A percentile compares a stretch with the other conserved stretches of the same genome.
phyloP scores from a whole-genome alignment of 1,140 invertebrate genomes.

The Apis cerana region DNA sequence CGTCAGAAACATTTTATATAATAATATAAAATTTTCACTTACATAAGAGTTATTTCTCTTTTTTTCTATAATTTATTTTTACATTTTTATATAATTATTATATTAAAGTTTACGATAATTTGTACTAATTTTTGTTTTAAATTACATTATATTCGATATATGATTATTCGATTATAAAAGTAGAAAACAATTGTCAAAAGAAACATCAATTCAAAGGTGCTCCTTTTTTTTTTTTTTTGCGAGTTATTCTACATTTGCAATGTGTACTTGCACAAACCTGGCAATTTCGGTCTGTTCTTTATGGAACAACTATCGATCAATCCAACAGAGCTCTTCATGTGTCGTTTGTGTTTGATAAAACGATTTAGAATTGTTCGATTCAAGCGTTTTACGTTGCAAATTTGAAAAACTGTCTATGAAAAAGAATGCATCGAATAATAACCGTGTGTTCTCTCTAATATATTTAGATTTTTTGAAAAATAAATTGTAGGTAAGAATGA shows the following conservation, averaged over 20 bases:
- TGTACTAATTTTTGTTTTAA: not conserved
- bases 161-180: not conserved
- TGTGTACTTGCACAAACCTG: conserved; percentile 1
- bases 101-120: not conserved
- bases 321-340: not conserved
- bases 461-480: not conserved
- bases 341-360: conserved; percentile 28
- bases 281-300: not conserved
- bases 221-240: not conserved
- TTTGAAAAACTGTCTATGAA: not conserved
- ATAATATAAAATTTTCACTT: too few species aligned
- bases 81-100: not conserved
- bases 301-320: conserved; percentile 34
- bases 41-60: too few species aligned
- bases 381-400: not conserved
- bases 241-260: not conserved
- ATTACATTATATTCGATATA: not conserved
- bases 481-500: not conserved
- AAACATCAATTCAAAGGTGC: conserved; percentile 9
- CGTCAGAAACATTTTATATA: too few species aligned
- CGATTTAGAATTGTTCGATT: conserved; percentile 29
- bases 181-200: not conserved
- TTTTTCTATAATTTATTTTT: not conserved
- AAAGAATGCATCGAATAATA: not conserved
- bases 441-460: not conserved